These are phyloP conservation scores for Ormyrus nitidulus DNA, from an alignment of 2,888 invertebrate genomes.

Conservation along the genomic window DNA sequence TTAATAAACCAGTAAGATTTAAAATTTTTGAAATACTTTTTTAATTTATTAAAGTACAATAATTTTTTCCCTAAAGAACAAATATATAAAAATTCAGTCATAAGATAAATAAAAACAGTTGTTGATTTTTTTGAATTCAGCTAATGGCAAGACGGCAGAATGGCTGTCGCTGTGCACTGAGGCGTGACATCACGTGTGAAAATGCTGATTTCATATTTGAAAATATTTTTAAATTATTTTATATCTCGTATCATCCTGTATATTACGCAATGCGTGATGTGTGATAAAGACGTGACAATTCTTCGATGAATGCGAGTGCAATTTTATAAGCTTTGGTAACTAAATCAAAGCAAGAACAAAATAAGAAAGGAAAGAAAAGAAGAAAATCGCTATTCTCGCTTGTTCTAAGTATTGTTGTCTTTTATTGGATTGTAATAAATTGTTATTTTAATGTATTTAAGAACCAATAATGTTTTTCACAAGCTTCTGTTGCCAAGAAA, in stretches of 20 bases:
- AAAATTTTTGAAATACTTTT: constrained; percentile 3
- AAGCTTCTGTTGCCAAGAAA: constrained; percentile 57
- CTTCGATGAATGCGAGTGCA: constrained; percentile 23
- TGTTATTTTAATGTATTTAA: constrained; percentile 64
- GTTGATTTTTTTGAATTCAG: not conserved
- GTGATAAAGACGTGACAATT: constrained; percentile 29
- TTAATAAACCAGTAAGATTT: not conserved
- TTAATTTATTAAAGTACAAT: constrained; percentile 10
- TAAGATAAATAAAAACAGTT: not conserved
- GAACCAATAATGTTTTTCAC: constrained; percentile 58
- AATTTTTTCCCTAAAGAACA: not conserved
- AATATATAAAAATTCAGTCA: not conserved
- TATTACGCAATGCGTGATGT: constrained; percentile 15
- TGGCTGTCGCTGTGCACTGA: not conserved
- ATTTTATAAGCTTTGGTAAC: constrained; percentile 27
- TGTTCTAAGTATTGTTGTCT: constrained; percentile 63
- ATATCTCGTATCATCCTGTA: constrained; percentile 16
- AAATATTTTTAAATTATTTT: constrained; percentile 45
- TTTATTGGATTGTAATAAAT: constrained; percentile 64
- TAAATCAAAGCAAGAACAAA: constrained; percentile 19
- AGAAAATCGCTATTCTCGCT: constrained; percentile 58
- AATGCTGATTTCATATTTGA: constrained; percentile 10
- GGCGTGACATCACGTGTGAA: constrained; percentile 2
- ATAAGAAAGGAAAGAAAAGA: constrained; percentile 20
- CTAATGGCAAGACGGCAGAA: not conserved